phyloP scores from a whole-genome alignment of 1,140 invertebrate species.

The Trissolcus basalis region DNA sequence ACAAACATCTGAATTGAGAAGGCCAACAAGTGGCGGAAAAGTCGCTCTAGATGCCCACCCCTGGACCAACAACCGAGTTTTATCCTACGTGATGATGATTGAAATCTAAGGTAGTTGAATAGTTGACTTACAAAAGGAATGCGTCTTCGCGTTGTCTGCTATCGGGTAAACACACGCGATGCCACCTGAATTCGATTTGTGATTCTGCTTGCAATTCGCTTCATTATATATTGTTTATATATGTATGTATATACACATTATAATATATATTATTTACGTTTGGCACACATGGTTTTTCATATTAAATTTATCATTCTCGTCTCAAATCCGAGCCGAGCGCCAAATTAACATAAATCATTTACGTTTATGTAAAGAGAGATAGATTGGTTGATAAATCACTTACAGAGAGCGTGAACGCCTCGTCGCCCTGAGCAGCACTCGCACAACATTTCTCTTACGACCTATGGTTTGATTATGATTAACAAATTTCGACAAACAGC shows the following conservation, averaged over 20 bases:
- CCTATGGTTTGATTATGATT: constrained; percentile 68
- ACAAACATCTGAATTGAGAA: constrained; percentile 8
- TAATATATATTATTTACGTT: background rate
- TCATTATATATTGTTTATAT: constrained; percentile 8
- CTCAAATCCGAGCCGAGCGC: constrained; percentile 9
- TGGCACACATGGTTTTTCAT: constrained; percentile 19
- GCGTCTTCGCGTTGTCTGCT: constrained; percentile 60
- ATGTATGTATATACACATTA: too few species aligned
- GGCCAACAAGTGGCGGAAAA: background rate
- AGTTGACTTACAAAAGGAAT: constrained; percentile 65
- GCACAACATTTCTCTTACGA: constrained; percentile 73
- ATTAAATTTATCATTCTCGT: background rate
- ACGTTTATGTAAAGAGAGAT: constrained; percentile 70
- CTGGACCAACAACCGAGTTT: constrained; percentile 9
- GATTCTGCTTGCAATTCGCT: constrained; percentile 32
- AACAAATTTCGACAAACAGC: constrained; percentile 36
- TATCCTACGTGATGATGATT: constrained; percentile 52
- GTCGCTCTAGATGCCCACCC: background rate
- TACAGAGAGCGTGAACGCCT: constrained; percentile 76
- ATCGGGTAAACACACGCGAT: constrained; percentile 57
- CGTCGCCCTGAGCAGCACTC: constrained; percentile 74
- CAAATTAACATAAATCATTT: constrained; percentile 49
- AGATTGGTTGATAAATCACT: constrained; percentile 73
- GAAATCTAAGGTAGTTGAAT: constrained; percentile 59
- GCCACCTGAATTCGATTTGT: constrained; percentile 52